Base-by-base conservation (phyloP, 1,140 invertebrate species). In the Drosophila nebulosa region DNA sequence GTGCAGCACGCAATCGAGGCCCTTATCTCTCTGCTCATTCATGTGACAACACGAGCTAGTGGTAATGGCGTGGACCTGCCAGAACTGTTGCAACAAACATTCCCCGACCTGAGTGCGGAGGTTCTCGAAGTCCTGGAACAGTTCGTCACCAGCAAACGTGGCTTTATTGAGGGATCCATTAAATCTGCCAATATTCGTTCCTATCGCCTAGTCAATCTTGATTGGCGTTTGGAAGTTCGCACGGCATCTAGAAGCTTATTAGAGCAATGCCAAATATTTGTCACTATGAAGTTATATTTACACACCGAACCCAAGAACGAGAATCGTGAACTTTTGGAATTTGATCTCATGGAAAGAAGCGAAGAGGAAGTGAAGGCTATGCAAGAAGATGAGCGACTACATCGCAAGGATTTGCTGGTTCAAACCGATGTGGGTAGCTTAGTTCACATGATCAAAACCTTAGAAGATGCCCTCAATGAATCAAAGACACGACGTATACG, bases 301-400 rank as follows among this genome's bases (percentile, higher is more conserved):
- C 88, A 91, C 24, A 90, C 79, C 0, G 90, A 91, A 30, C 85
- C 90, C 0, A 91, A 90, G 51, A 91, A 80, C 56, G 88, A 88
- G 52, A 91, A 90, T 50, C 75, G 90, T 0, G 90, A 91, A 56
- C 51, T 91, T 12, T 60, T 91, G 0, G 71, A 79, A 26, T 53
- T 67, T 9, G 83, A 78, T 21, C 30, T 58, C 0, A 66, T 61
- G 0, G 69, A 68, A 1, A 71, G 84, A 9, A 88, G 58, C 30
- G 75, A 88, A 3, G 32, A 66, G 22, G 84, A 89, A 18, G 36
- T 83, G 4, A 51, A 39, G 21, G 52, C 66, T 3, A 79, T 90
- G 74, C 66, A 90, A 12, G 74, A 80, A 16, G 90, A 91, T 63
- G 86, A 90, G 18, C 62, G 75, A 16, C 39, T 78, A 5, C 90